Conservation (phyloP, 2,888 invertebrate species). For the Melinopterus prodromus region DNA sequence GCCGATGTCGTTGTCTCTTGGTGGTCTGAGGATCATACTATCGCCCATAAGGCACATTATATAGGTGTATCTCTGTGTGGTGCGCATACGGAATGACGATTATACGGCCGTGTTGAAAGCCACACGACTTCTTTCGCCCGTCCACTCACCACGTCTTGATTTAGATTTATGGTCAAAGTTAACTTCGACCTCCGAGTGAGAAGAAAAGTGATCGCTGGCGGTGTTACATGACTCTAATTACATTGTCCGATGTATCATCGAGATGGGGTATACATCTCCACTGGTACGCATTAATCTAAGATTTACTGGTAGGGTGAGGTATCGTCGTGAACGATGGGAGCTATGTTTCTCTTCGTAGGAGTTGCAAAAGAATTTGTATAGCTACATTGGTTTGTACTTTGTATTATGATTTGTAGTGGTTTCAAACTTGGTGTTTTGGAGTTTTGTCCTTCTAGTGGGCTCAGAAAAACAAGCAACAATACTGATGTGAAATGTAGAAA, state of each 20-base stretch:
- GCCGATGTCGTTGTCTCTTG: background rate
- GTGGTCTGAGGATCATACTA: background rate
- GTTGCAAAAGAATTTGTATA: too few species aligned
- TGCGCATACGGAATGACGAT: background rate
- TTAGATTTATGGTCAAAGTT: slow-evolving; percentile 4
- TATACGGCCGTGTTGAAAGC: background rate
- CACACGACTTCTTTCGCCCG: slow-evolving; percentile 4
- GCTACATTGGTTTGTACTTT: too few species aligned
- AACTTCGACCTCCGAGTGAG: background rate
- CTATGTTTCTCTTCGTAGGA: too few species aligned
- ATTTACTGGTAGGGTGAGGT: too few species aligned
- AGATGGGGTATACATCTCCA: too few species aligned
- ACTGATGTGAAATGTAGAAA: too few species aligned
- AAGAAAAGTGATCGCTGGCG: background rate
- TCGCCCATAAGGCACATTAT: background rate
- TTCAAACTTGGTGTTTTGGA: too few species aligned
- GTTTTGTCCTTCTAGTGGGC: too few species aligned
- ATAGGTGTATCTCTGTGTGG: background rate
- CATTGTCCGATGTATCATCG: background rate
- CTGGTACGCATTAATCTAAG: too few species aligned
- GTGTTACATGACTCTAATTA: slow-evolving; percentile 4
- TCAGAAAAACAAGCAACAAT: too few species aligned
- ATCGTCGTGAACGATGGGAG: too few species aligned
- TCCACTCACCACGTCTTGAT: background rate
- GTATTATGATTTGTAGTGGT: too few species aligned